These are phyloP conservation scores for Drosophila varians DNA, from an alignment of 1,140 invertebrate species.

Conservation along the genomic window DNA sequence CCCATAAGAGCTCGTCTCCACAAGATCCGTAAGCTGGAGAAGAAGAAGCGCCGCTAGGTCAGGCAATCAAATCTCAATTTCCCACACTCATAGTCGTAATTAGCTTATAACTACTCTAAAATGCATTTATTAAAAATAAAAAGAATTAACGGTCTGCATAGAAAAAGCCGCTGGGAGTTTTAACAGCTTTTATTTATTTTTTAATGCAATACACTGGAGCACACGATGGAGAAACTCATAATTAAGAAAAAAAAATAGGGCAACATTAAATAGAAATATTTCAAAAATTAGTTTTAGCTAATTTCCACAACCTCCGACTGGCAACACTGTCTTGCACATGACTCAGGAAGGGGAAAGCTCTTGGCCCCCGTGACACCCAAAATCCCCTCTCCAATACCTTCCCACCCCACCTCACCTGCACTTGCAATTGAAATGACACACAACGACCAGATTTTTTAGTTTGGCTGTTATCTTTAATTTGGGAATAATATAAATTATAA, in stretches of 20 bases:
- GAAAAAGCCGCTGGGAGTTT: no score
- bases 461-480: conserved; percentile 82
- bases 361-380: conserved; percentile 14
- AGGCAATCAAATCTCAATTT: not conserved
- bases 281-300: not conserved
- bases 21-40: conserved; percentile 76
- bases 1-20: conserved; percentile 60
- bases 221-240: no score
- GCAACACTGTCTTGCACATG: conserved; percentile 43
- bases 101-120: conserved; percentile 18
- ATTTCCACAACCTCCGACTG: not conserved
- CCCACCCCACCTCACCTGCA: not conserved
- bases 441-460: conserved; percentile 38
- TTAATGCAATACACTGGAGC: no score
- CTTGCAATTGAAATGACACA: not conserved
- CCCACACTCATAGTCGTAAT: conserved; percentile 1
- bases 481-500: conserved; percentile 83
- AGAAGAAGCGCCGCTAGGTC: conserved; percentile 75
- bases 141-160: conserved; percentile 1
- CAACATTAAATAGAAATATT: no score
- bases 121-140: conserved; percentile 40
- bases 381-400: not conserved
- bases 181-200: no score
- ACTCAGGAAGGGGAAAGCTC: conserved; percentile 61
- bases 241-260: not conserved